A percentile compares a stretch with the other conserved stretches of the same genome.
These are phyloP conservation scores for Troides helena DNA, from an alignment of 2,888 invertebrate species.

Conservation along the genomic window DNA sequence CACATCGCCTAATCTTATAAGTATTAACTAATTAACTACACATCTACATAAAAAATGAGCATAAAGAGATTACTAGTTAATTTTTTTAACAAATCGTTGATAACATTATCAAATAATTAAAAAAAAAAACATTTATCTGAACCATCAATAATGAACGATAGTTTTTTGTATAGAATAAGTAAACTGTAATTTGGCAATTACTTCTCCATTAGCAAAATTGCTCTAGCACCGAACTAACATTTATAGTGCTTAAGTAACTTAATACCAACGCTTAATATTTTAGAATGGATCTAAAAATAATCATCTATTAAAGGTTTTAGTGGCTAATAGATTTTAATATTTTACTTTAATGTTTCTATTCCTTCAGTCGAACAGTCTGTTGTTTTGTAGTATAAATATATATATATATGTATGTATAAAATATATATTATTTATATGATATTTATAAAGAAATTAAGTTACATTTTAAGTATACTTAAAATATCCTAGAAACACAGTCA, in stretches of 20 bases:
- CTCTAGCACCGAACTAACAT: background rate
- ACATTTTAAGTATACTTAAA: too few species aligned
- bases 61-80: too few species aligned
- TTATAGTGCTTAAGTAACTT: background rate
- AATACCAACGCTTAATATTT: background rate
- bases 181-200: background rate
- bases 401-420: too few species aligned
- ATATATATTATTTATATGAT: too few species aligned
- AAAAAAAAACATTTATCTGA: background rate
- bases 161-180: background rate
- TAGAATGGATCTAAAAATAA: background rate
- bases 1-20: background rate
- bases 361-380: too few species aligned
- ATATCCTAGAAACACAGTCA: too few species aligned
- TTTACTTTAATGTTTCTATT: background rate
- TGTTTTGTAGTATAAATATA: too few species aligned
- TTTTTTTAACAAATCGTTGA: background rate
- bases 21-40: too few species aligned
- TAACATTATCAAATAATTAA: background rate
- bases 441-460: too few species aligned
- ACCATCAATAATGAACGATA: background rate
- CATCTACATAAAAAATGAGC: too few species aligned
- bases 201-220: constrained; percentile 3
- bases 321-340: background rate
- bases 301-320: background rate